These are phyloP conservation scores for Nemoura dubitans DNA, from an alignment of 2,888 invertebrate genomes.

Conservation along the genomic window DNA sequence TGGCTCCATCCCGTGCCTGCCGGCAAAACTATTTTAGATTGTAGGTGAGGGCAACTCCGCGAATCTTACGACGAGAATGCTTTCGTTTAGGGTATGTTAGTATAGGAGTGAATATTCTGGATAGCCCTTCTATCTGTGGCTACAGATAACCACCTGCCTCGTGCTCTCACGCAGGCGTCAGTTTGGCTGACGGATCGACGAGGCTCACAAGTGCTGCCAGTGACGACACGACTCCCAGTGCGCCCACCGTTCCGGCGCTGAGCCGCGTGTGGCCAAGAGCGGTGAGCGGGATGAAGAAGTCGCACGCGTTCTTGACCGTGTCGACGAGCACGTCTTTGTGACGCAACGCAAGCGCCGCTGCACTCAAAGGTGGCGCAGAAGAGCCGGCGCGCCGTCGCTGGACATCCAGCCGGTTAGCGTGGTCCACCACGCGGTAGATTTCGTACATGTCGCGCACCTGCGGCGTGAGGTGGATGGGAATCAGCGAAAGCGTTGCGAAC, in stretches of 20 bases:
- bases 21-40: too few relatives aligned
- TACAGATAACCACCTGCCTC: not conserved
- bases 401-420: constrained; percentile 49
- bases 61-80: too few relatives aligned
- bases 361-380: constrained; percentile 48
- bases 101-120: too few relatives aligned
- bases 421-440: constrained; percentile 71
- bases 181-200: constrained; percentile 79
- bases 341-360: constrained; percentile 56
- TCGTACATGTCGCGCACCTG: constrained; percentile 82
- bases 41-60: too few relatives aligned
- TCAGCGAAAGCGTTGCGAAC: too few relatives aligned
- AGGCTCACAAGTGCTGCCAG: constrained; percentile 79
- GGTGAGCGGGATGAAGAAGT: constrained; percentile 86
- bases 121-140: too few relatives aligned
- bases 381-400: not conserved
- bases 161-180: constrained; percentile 65
- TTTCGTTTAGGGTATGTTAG: too few relatives aligned
- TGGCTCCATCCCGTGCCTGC: too few relatives aligned
- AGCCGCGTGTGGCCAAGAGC: constrained; percentile 81
- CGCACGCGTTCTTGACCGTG: constrained; percentile 85
- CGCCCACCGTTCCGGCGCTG: constrained; percentile 80
- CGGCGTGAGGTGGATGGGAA: too few relatives aligned
- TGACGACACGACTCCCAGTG: constrained; percentile 83
- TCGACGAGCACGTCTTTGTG: constrained; percentile 80